Percentiles rank a stretch among this genome's conserved stretches.
Evolutionary conservation across 1,140 invertebrate genomes (phyloP).

Genomic region (Oedothorax gibbosus): DNA sequence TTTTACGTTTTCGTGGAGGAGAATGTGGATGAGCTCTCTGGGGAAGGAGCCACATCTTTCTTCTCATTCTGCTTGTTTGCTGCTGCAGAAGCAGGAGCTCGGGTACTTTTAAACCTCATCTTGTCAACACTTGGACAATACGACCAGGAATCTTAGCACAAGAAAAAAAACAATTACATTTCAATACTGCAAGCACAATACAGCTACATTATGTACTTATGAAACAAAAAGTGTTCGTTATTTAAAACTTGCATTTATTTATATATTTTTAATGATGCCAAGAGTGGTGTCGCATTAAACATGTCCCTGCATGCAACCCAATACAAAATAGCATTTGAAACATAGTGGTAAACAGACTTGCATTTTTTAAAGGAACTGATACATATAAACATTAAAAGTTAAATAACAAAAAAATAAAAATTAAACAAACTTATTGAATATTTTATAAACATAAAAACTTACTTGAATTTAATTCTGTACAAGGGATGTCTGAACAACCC

Average conservation of each 20-base stretch:
- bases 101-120: conserved; percentile 56
- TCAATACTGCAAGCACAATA: too few species aligned
- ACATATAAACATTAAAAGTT: too few species aligned
- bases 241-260: too few species aligned
- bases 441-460: conserved; percentile 51
- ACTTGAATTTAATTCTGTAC: conserved; percentile 70
- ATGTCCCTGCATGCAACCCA: too few species aligned
- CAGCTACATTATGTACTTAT: too few species aligned
- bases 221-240: too few species aligned
- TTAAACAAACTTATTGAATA: not conserved
- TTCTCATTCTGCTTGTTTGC: conserved; percentile 23
- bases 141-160: conserved; percentile 54
- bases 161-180: too few species aligned
- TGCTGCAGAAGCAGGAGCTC: conserved; percentile 9
- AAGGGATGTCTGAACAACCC: conserved; percentile 78
- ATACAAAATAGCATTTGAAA: too few species aligned
- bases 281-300: too few species aligned
- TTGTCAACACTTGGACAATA: conserved; percentile 41
- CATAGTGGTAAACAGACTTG: too few species aligned
- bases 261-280: too few species aligned
- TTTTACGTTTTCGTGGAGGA: conserved; percentile 45
- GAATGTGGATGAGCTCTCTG: conserved; percentile 37
- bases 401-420: not conserved
- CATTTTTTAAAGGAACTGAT: too few species aligned
- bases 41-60: conserved; percentile 23